Evolutionary conservation across 2,113 vertebrate genomes (phyloP).

Genomic region (Laterallus jamaicensis): DNA sequence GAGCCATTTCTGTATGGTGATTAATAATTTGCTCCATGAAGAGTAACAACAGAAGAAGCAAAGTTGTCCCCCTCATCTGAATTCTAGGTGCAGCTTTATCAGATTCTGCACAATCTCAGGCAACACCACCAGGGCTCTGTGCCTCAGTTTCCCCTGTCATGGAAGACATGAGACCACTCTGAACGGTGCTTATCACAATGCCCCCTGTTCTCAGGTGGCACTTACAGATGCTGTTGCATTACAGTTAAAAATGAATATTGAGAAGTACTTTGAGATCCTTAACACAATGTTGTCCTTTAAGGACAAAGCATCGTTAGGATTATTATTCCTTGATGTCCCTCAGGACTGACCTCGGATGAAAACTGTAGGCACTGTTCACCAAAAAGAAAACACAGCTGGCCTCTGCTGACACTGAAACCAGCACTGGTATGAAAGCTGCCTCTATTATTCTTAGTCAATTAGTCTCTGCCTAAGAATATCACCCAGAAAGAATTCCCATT

Average conservation of each 20-base stretch:
- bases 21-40: neutral
- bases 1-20: neutral
- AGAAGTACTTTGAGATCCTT: neutral
- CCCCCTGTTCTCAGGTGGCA: neutral
- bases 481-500: slow-evolving; percentile 43
- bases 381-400: slow-evolving; percentile 69
- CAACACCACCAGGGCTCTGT: neutral
- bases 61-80: neutral
- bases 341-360: slow-evolving; percentile 42
- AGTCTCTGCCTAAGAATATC: slow-evolving; percentile 50
- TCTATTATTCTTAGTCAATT: slow-evolving; percentile 58
- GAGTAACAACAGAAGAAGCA: neutral
- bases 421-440: slow-evolving; percentile 39
- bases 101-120: neutral
- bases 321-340: slow-evolving; percentile 32
- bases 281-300: neutral
- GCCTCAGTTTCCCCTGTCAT: neutral
- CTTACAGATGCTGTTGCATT: neutral
- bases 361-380: slow-evolving; percentile 27
- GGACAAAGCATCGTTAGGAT: slow-evolving; percentile 18
- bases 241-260: neutral
- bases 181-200: neutral
- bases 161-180: neutral
- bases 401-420: slow-evolving; percentile 34
- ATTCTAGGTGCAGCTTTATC: neutral